A percentile compares a stretch with the other conserved stretches of the same genome.
phyloP scores from a whole-genome alignment of 2,888 invertebrate genomes.

The Ichneumoninae sp. region DNA sequence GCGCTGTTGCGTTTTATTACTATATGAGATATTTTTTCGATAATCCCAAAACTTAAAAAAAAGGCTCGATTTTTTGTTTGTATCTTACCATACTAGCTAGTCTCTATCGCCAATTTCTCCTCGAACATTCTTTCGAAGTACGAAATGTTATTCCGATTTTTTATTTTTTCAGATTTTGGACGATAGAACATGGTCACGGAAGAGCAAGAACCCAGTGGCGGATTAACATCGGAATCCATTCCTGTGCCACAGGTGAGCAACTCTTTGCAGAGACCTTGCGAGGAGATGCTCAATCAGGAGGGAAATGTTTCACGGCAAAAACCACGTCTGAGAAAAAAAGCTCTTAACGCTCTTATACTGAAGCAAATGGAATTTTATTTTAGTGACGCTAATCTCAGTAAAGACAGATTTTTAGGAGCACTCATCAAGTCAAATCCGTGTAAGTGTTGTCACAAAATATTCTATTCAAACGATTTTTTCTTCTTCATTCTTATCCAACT shows the following conservation, averaged over 20 bases:
- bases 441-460: constrained; percentile 80
- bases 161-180: neutral
- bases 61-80: constrained; percentile 1
- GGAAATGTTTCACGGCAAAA: constrained; percentile 82
- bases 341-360: constrained; percentile 89
- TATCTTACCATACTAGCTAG: neutral
- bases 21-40: neutral
- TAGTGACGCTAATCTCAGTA: constrained; percentile 95
- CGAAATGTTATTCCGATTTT: neutral
- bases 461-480: neutral
- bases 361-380: constrained; percentile 98
- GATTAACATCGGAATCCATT: constrained; percentile 80
- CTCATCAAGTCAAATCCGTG: constrained; percentile 89
- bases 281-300: constrained; percentile 68
- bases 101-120: neutral
- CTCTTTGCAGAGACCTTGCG: constrained; percentile 57
- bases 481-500: neutral
- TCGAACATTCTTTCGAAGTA: neutral
- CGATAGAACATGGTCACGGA: constrained; percentile 79
- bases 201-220: constrained; percentile 79
- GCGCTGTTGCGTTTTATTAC: neutral
- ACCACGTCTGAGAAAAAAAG: constrained; percentile 90
- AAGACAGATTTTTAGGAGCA: constrained; percentile 93
- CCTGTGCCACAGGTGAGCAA: constrained; percentile 80
- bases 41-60: neutral